These are phyloP conservation scores for Myathropa florea DNA, from an alignment of 2,888 invertebrate genomes.

Conservation along the genomic window DNA sequence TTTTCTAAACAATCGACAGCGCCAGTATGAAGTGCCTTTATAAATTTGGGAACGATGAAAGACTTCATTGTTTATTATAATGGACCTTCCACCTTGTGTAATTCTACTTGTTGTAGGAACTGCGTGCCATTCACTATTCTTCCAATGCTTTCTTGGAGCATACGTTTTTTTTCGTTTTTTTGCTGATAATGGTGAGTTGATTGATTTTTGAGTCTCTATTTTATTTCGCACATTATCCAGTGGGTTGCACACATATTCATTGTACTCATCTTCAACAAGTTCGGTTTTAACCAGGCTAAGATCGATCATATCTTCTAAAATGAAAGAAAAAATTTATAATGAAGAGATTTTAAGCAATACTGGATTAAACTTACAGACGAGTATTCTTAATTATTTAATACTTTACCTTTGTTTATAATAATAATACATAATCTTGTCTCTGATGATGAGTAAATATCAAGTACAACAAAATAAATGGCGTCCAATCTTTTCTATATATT, in stretches of 20 bases:
- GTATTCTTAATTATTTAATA: slow-evolving; percentile 1
- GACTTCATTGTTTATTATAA: slow-evolving; percentile 61
- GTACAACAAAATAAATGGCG: slow-evolving; percentile 48
- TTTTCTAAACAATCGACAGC: slow-evolving; percentile 61
- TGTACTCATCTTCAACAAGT: slow-evolving; percentile 57
- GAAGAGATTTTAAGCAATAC: not conserved
- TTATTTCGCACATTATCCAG: slow-evolving; percentile 44
- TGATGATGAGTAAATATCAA: slow-evolving; percentile 10
- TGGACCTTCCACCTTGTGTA: slow-evolving; percentile 49
- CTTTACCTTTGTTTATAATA: slow-evolving; percentile 23
- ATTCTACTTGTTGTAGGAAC: slow-evolving; percentile 38
- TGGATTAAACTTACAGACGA: not conserved
- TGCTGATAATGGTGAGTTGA: not conserved
- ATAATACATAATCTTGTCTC: not conserved
- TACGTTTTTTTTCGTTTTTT: slow-evolving; percentile 36
- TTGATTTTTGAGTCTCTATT: slow-evolving; percentile 7
- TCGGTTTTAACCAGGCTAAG: slow-evolving; percentile 63
- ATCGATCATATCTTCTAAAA: slow-evolving; percentile 59
- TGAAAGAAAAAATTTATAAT: slow-evolving; percentile 38
- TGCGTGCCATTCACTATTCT: slow-evolving; percentile 12
- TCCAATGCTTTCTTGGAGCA: slow-evolving; percentile 58
- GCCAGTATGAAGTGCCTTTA: slow-evolving; percentile 64
- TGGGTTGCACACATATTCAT: slow-evolving; percentile 58
- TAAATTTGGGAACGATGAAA: slow-evolving; percentile 66
- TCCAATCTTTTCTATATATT: slow-evolving; percentile 34